Base-by-base conservation (phyloP, 2,888 invertebrate species). In the Drosophila formosana region DNA sequence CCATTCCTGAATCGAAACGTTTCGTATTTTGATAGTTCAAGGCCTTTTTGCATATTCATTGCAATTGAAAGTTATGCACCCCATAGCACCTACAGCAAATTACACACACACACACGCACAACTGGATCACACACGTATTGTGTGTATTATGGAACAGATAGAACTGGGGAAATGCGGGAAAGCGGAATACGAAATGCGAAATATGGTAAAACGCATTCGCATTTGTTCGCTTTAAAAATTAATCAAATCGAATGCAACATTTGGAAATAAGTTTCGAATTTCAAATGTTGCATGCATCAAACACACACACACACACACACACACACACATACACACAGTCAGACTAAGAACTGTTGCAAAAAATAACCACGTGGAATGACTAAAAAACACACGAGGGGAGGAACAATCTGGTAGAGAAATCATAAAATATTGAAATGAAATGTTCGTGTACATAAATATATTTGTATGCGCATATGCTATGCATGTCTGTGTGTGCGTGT, bases 81-180 rank as follows among this genome's bases (percentile, higher is more conserved):
- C 79, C 77, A 60, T 58, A 67, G 66, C 80, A 83, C 83, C 83
- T 76, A 86, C 83, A 83, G 86, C 82, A 83, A 86, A 83, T 70
- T 63, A 64, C 64, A 72, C 60, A 66, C 61, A 66, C 61, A 61
- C 26, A 50, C 28, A 60, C 6, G 39, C 39, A 41, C 39, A 41
- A 18, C 18, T 18, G 18, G 37, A 37, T n/a, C 13, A 46, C 26
- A 45, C 26, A 53, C 8, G 45, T 37, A 62, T n/a, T 43, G 47
- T 25, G 37, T 49, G 47, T 41, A 13, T 32, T 23, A 39, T 30
- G 45, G 30, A 41, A 46, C 13, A 45, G 13, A 66, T 32, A 37
- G 50, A 53, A 28, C 28, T 11, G 11, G 37, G 37, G 37, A 37
- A 37, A 37, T 37, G 37, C 11, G 7, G 25, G 23, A 30, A 34